Percentiles rank a stretch among this genome's conserved stretches.
Evolutionary conservation across 2,113 vertebrate species (phyloP).

Genomic region (Saccopteryx leptura): DNA sequence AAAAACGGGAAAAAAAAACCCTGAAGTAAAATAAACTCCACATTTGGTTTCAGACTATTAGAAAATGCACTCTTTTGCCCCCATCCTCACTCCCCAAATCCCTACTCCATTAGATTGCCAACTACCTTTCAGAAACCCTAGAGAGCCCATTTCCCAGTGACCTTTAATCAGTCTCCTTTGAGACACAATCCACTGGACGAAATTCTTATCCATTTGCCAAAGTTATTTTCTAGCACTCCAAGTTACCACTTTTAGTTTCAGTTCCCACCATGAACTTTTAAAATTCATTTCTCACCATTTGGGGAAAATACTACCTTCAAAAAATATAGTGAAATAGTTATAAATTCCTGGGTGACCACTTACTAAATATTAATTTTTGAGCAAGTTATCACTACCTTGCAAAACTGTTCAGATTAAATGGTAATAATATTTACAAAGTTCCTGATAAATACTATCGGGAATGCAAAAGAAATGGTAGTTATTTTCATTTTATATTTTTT

Average conservation of each 20-base stretch:
- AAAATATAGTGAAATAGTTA: slow-evolving; percentile 12
- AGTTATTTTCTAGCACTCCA: slow-evolving; percentile 74
- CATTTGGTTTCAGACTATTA: slow-evolving; percentile 64
- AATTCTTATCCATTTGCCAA: slow-evolving; percentile 61
- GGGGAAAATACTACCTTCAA: slow-evolving; percentile 31
- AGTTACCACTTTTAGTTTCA: slow-evolving; percentile 59
- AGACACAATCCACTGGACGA: slow-evolving; percentile 60
- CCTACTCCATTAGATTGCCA: slow-evolving; percentile 70
- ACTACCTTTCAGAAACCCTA: slow-evolving; percentile 64
- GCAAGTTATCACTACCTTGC: not conserved
- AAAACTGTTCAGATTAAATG: slow-evolving; percentile 30
- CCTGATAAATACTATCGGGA: not conserved
- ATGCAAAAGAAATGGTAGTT: slow-evolving; percentile 10
- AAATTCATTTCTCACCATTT: slow-evolving; percentile 39
- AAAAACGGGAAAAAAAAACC: not conserved
- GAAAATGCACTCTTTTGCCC: slow-evolving; percentile 56
- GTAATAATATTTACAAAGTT: slow-evolving; percentile 23
- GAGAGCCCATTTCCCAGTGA: slow-evolving; percentile 69
- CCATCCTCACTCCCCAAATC: slow-evolving; percentile 62
- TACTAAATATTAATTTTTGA: slow-evolving; percentile 36
- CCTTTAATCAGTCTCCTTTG: slow-evolving; percentile 73
- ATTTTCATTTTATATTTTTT: not conserved
- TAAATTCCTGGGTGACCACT: not conserved
- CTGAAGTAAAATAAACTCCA: slow-evolving; percentile 44
- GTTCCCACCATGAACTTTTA: slow-evolving; percentile 60